Evolutionary conservation across 2,888 invertebrate species (phyloP).

Genomic region (Thalpophila matura): DNA sequence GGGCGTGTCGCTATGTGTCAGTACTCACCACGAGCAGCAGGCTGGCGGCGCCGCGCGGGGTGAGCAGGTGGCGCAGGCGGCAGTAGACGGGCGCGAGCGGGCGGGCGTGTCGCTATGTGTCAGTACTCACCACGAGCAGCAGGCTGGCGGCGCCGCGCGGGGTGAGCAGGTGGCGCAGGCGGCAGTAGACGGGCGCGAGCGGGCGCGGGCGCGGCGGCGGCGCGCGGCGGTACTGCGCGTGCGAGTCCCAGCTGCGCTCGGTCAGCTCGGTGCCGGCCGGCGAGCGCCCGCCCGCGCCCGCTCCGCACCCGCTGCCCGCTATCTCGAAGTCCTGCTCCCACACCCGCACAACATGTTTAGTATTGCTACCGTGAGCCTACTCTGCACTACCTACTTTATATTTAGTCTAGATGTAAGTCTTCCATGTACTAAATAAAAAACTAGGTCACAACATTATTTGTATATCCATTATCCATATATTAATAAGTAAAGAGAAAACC

Average conservation of each 20-base stretch:
- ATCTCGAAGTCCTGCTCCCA: constrained; percentile 87
- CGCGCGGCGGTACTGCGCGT: constrained; percentile 87
- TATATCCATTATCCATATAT: too few species aligned
- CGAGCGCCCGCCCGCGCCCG: constrained; percentile 82
- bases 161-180: constrained; percentile 73
- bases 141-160: constrained; percentile 68
- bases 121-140: constrained; percentile 65
- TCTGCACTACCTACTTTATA: too few species aligned
- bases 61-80: constrained; percentile 75
- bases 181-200: constrained; percentile 87
- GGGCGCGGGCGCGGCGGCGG: constrained; percentile 80
- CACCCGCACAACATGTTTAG: constrained; percentile 50
- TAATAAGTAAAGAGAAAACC: too few species aligned
- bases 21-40: too few species aligned
- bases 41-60: too few species aligned
- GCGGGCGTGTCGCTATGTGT: neutral
- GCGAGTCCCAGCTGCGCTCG: constrained; percentile 89
- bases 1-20: neutral
- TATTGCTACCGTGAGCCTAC: too few species aligned
- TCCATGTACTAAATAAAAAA: too few species aligned
- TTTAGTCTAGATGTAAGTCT: too few species aligned
- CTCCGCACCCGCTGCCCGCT: constrained; percentile 89
- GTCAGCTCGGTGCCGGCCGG: constrained; percentile 86
- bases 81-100: constrained; percentile 84
- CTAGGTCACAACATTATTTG: too few species aligned